Conservation (phyloP, 2,113 vertebrate genomes). For the Microtus richardsoni region DNA sequence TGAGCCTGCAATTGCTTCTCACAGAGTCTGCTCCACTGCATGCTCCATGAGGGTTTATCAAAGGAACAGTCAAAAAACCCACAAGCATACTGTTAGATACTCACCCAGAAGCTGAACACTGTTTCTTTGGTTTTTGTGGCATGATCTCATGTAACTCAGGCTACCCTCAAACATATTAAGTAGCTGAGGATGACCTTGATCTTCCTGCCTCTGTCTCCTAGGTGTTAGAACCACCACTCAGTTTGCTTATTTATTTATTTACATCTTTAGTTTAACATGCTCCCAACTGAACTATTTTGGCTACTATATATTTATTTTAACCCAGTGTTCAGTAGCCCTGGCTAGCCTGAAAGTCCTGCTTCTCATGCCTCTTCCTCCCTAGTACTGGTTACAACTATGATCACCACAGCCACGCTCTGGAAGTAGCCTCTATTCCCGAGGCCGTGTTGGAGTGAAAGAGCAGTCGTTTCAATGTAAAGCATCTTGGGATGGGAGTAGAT, state of each 20-base stretch:
- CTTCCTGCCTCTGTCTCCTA: background rate
- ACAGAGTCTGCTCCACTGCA: accelerated
- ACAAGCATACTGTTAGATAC: background rate
- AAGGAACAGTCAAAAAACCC: background rate
- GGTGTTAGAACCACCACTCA: background rate
- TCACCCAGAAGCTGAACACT: background rate
- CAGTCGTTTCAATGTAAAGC: background rate
- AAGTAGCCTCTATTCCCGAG: background rate
- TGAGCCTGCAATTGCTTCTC: background rate
- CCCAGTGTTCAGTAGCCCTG: background rate
- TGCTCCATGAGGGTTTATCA: background rate
- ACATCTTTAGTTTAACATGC: no score
- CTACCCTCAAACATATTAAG: background rate
- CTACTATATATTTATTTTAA: background rate
- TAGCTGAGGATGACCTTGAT: background rate
- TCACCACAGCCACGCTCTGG: background rate
- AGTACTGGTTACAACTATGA: background rate
- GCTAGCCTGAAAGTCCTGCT: background rate
- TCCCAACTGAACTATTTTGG: background rate
- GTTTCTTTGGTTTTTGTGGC: background rate
- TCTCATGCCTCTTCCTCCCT: background rate
- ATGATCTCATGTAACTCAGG: background rate
- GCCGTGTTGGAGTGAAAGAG: background rate
- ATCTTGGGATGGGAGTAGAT: accelerated
- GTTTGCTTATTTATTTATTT: background rate